phyloP scores from a whole-genome alignment of 2,888 invertebrate genomes.

The Idaea dimidiata region DNA sequence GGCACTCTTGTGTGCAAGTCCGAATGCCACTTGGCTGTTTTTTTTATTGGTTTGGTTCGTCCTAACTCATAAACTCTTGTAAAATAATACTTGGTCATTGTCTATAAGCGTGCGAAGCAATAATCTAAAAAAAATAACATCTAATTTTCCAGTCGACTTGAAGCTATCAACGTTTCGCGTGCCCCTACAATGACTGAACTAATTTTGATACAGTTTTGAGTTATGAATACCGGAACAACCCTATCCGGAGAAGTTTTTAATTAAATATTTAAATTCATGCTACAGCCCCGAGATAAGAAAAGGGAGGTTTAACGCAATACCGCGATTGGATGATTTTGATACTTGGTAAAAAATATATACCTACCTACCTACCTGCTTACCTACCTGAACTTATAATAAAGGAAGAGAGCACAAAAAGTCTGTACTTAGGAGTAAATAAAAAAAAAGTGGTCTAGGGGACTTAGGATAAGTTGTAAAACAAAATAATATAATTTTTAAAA shows the following conservation, averaged over 20 bases:
- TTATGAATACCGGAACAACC: slow-evolving; percentile 16
- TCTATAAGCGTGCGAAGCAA: background rate
- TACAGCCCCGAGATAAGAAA: slow-evolving; percentile 59
- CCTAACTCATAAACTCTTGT: too few species aligned
- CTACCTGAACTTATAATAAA: too few species aligned
- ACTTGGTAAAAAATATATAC: slow-evolving; percentile 14
- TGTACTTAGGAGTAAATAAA: too few species aligned
- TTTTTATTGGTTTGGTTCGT: too few species aligned
- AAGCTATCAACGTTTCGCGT: background rate
- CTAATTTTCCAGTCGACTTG: background rate
- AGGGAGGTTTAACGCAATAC: slow-evolving; percentile 29
- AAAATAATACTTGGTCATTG: too few species aligned
- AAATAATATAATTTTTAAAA: too few species aligned
- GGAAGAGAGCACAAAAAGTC: too few species aligned
- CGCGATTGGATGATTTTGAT: slow-evolving; percentile 25
- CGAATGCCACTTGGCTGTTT: too few species aligned
- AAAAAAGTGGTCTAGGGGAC: too few species aligned
- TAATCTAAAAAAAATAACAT: background rate
- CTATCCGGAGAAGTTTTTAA: slow-evolving; percentile 56
- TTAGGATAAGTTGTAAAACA: too few species aligned
- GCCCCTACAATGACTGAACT: background rate
- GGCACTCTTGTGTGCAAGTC: too few species aligned
- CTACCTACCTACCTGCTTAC: too few species aligned
- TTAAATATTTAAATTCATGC: slow-evolving; percentile 73
- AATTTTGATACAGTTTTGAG: background rate